Conservation (phyloP, 2,888 invertebrate species). For the Rhamnusium bicolor region DNA sequence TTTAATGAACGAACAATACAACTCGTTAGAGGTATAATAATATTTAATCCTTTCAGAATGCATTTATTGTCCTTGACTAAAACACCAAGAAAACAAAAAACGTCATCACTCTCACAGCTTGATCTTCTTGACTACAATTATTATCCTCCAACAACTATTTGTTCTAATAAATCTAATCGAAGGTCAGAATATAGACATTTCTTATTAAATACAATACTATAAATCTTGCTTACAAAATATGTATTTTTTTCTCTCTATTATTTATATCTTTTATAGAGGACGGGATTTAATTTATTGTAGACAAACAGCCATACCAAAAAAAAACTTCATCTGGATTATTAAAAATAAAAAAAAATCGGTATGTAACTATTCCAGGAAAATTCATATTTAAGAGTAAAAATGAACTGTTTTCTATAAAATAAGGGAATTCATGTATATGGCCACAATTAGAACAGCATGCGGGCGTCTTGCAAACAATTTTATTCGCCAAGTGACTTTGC, state of each 20-base stretch:
- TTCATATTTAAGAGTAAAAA: too few relatives aligned
- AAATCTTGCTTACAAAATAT: background rate
- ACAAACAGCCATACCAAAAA: background rate
- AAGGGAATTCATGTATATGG: too few relatives aligned
- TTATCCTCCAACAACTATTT: constrained; percentile 26
- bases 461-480: too few relatives aligned
- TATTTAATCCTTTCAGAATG: constrained; percentile 22
- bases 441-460: too few relatives aligned
- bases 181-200: constrained; percentile 5
- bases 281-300: background rate
- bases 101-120: constrained; percentile 24
- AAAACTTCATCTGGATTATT: background rate
- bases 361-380: too few relatives aligned
- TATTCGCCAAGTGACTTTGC: too few relatives aligned
- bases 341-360: background rate
- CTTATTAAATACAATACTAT: constrained; percentile 2
- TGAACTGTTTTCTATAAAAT: too few relatives aligned
- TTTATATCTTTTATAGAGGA: background rate
- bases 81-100: constrained; percentile 19
- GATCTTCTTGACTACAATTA: constrained; percentile 27
- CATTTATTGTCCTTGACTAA: constrained; percentile 25
- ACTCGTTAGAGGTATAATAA: constrained; percentile 18
- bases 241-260: background rate
- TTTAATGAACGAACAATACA: constrained; percentile 12
- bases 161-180: constrained; percentile 30